A percentile compares a stretch with the other conserved stretches of the same genome.
Conservation (phyloP, 2,888 invertebrate genomes). For the Dryococelus australis region DNA sequence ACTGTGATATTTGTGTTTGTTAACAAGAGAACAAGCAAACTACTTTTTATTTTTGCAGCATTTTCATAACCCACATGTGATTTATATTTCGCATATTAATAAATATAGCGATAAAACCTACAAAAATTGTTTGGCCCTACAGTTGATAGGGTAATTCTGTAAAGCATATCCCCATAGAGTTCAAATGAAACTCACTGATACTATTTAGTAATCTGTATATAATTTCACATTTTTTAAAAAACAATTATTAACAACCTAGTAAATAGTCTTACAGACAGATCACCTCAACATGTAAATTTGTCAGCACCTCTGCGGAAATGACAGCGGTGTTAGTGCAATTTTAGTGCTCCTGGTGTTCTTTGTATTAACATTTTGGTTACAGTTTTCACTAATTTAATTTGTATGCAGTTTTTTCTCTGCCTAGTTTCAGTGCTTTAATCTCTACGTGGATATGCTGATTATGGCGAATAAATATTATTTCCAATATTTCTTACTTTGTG, state of each 20-base stretch:
- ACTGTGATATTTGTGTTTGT: constrained; percentile 44
- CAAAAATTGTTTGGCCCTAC: not conserved
- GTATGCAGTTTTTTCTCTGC: too few species aligned
- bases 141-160: not conserved
- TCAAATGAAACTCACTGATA: not conserved
- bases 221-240: not conserved
- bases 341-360: too few species aligned
- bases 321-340: too few species aligned
- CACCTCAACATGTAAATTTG: too few species aligned
- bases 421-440: too few species aligned
- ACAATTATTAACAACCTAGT: not conserved
- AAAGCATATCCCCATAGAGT: not conserved
- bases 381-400: too few species aligned
- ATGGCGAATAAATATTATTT: too few species aligned
- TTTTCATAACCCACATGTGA: not conserved
- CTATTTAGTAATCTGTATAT: not conserved
- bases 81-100: not conserved
- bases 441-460: too few species aligned
- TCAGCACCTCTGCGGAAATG: too few species aligned
- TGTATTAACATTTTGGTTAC: too few species aligned
- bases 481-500: too few species aligned
- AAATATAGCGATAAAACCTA: not conserved
- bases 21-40: constrained; percentile 17
- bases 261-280: too few species aligned
- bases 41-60: not conserved